These are phyloP conservation scores for Lasioglossum malachurum DNA, from an alignment of 2,888 invertebrate species.

Conservation along the genomic window DNA sequence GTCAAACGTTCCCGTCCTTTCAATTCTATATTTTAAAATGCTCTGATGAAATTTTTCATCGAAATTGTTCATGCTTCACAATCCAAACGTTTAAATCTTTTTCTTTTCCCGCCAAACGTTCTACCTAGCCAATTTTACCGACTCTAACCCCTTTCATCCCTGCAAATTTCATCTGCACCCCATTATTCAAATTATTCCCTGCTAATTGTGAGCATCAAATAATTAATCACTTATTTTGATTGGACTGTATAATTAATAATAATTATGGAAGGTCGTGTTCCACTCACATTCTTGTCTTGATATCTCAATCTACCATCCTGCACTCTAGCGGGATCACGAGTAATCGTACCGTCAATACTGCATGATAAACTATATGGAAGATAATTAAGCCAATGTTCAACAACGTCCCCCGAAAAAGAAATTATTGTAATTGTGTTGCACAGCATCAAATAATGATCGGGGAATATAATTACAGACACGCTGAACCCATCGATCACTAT, in stretches of 20 bases:
- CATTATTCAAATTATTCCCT: background rate
- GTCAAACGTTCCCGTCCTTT: background rate
- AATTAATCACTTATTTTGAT: background rate
- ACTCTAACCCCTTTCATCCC: background rate
- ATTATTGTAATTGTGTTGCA: background rate
- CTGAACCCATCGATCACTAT: background rate
- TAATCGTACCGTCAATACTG: background rate
- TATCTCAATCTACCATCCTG: background rate
- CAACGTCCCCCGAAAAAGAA: background rate
- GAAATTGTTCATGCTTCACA: background rate
- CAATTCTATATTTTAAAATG: background rate
- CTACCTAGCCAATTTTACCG: constrained; percentile 8
- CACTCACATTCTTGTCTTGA: background rate
- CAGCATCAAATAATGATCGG: background rate
- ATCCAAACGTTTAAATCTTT: background rate
- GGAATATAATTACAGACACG: background rate
- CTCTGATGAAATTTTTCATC: background rate
- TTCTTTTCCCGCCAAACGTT: background rate
- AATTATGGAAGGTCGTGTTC: background rate
- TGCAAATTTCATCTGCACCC: background rate
- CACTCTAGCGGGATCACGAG: constrained; percentile 5
- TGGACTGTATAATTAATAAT: background rate
- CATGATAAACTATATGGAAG: background rate
- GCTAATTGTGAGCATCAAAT: background rate
- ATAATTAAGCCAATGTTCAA: background rate